Percentiles rank a stretch among this genome's conserved stretches.
Conservation (phyloP, 2,113 vertebrate species). For the Globicephala melas region DNA sequence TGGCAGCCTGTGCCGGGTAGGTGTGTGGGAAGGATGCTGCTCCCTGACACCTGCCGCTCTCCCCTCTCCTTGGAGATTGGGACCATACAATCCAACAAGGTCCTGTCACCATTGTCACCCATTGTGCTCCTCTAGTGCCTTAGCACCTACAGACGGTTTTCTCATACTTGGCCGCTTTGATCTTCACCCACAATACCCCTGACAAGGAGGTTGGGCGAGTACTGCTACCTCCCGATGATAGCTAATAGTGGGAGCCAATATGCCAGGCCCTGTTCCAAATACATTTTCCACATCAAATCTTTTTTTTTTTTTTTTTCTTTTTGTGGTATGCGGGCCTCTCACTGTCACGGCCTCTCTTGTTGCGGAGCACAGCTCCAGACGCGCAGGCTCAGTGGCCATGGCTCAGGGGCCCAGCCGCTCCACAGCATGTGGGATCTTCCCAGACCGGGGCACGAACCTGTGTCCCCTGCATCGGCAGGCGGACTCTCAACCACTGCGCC, state of each 20-base stretch:
- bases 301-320: neutral
- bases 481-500: no score
- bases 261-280: neutral
- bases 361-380: no score
- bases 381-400: no score
- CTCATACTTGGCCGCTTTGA: neutral
- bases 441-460: no score
- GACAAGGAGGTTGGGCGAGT: neutral
- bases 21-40: neutral
- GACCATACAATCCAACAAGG: neutral
- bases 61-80: neutral
- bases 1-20: neutral
- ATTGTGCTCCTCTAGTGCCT: no score
- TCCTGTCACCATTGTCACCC: neutral
- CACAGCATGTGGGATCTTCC: no score
- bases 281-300: neutral
- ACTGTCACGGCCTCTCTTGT: no score
- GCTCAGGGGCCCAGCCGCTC: no score
- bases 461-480: no score
- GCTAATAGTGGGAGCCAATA: neutral
- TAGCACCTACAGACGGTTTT: neutral
- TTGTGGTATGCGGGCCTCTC: no score
- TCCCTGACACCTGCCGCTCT: neutral
- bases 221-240: fast-evolving
- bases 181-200: neutral